phyloP scores from a whole-genome alignment of 2,113 vertebrate genomes.

The Platichthys flesus region DNA sequence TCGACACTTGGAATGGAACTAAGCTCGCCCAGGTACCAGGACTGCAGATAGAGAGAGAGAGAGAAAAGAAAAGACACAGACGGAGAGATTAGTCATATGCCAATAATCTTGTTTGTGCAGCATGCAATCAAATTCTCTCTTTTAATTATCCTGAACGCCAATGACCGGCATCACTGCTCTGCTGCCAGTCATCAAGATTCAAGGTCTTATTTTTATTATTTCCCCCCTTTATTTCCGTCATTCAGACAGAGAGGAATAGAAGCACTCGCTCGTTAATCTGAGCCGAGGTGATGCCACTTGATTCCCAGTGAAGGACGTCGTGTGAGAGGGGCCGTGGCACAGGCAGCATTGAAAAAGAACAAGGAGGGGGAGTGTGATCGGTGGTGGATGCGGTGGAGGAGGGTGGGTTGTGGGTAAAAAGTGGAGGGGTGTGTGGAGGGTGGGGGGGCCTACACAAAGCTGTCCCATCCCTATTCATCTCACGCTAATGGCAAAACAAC shows the following conservation, averaged over 20 bases:
- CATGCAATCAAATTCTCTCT: conserved; percentile 36
- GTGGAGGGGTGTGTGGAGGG: background rate
- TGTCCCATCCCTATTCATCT: conserved; percentile 83
- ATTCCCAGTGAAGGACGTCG: conserved; percentile 52
- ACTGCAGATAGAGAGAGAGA: conserved; percentile 83
- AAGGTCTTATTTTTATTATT: conserved; percentile 21
- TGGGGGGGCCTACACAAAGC: conserved; percentile 71
- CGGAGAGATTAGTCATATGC: conserved; percentile 40
- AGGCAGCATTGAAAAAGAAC: conserved; percentile 45
- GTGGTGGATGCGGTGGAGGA: conserved; percentile 10
- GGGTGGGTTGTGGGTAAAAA: conserved; percentile 32
- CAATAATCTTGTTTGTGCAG: conserved; percentile 24
- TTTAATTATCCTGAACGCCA: conserved; percentile 35
- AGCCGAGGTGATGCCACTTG: conserved; percentile 53
- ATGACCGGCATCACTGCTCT: conserved; percentile 33
- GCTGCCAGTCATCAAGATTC: conserved; percentile 18
- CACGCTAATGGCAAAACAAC: conserved; percentile 83
- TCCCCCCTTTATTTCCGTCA: background rate
- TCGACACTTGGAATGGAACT: conserved; percentile 99
- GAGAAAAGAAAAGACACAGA: conserved; percentile 25
- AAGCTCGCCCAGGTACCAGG: conserved; percentile 99
- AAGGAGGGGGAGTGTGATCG: conserved; percentile 28
- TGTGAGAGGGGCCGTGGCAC: conserved; percentile 42
- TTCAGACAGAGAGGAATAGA: conserved; percentile 5
- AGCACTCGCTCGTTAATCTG: conserved; percentile 34